Evolutionary conservation across 2,113 vertebrate genomes (phyloP).

Genomic region (Phalacrocorax carbo): DNA sequence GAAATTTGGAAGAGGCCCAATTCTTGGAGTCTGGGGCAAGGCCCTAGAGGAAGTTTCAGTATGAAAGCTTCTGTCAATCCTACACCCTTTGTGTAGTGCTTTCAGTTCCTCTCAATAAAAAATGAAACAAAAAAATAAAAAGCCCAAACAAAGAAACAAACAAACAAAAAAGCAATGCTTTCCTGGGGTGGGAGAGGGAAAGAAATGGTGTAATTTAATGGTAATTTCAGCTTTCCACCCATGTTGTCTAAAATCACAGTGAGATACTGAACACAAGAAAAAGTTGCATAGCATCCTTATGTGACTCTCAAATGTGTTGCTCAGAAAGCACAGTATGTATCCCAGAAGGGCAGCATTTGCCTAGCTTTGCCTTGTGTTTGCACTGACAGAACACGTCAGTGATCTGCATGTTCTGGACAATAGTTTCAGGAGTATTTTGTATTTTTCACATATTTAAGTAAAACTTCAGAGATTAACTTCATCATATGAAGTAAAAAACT

Average conservation of each 20-base stretch:
- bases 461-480: background rate
- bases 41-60: background rate
- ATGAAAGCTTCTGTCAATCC: background rate
- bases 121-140: background rate
- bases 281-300: background rate
- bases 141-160: background rate
- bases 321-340: background rate
- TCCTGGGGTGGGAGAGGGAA: background rate
- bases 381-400: background rate
- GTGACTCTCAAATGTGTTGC: background rate
- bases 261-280: background rate
- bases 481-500: background rate
- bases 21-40: background rate
- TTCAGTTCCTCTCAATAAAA: background rate
- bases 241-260: background rate
- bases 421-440: background rate
- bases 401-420: background rate
- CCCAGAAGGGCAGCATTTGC: background rate
- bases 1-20: background rate
- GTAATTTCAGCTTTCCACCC: background rate
- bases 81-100: fast-evolving
- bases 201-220: background rate
- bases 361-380: background rate
- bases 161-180: background rate
- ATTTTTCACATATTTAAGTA: background rate